These are phyloP conservation scores for Neoseiulus cucumeris DNA, from an alignment of 1,140 invertebrate species.

Conservation along the genomic window DNA sequence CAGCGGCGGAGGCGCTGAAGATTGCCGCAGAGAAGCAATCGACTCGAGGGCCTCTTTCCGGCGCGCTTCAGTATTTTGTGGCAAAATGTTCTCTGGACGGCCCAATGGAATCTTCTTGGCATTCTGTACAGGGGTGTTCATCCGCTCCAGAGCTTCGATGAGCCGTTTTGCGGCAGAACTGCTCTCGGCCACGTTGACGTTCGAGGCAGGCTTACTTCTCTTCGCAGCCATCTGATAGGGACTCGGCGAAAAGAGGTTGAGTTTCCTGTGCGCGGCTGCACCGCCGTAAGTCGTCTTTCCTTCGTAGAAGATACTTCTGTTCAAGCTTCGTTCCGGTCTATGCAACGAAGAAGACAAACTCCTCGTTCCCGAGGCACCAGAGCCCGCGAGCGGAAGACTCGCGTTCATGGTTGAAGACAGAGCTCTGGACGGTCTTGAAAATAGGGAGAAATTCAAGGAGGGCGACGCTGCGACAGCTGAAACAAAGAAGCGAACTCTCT, in stretches of 20 bases:
- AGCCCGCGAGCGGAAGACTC: background rate
- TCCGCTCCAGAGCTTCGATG: background rate
- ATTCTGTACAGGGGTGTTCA: slow-evolving; percentile 7
- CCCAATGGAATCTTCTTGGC: background rate
- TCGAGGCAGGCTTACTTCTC: background rate
- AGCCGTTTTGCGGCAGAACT: background rate
- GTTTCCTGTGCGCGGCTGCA: background rate
- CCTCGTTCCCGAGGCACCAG: background rate
- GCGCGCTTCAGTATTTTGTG: background rate
- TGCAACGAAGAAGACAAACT: background rate
- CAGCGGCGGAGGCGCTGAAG: background rate
- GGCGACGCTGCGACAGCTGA: background rate
- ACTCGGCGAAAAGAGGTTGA: background rate
- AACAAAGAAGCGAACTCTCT: background rate
- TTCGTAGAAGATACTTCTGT: slow-evolving; percentile 4
- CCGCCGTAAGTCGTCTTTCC: slow-evolving; percentile 3
- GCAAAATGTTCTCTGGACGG: background rate
- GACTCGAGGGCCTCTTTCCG: background rate
- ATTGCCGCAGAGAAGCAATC: background rate
- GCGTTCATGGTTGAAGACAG: background rate
- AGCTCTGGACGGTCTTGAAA: background rate
- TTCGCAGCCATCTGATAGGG: slow-evolving; percentile 5
- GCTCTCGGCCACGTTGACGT: background rate
- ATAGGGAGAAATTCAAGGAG: background rate
- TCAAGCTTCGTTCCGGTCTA: background rate